Percentiles rank a stretch among this genome's conserved stretches.
phyloP scores from a whole-genome alignment of 1,140 invertebrate genomes.

The Araneus ventricosus region DNA sequence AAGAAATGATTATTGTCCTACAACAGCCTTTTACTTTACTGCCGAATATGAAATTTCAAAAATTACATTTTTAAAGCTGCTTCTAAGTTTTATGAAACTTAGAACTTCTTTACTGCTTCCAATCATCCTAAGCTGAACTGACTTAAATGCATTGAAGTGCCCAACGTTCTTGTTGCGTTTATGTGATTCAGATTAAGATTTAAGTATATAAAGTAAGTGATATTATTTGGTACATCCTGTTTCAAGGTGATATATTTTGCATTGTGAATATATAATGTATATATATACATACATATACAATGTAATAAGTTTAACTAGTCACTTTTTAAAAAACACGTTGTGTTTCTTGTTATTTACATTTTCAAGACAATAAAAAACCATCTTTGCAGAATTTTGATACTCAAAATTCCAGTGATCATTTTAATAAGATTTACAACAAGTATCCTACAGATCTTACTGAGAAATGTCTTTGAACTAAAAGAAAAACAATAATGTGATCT shows the following conservation, averaged over 20 bases:
- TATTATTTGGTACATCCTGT: constrained; percentile 29
- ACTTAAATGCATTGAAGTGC: constrained; percentile 32
- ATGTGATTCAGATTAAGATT: constrained; percentile 25
- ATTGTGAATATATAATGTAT: constrained; percentile 22
- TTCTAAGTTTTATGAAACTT: not conserved
- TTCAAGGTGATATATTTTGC: constrained; percentile 54
- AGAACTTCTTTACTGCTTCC: constrained; percentile 14
- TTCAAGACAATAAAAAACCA: not conserved
- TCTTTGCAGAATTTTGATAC: not conserved
- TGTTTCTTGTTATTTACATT: not conserved
- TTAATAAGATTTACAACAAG: not conserved
- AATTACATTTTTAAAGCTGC: not conserved
- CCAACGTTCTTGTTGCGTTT: constrained; percentile 7
- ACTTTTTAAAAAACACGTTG: not conserved
- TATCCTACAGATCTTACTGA: not conserved
- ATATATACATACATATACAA: not conserved
- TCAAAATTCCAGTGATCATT: not conserved
- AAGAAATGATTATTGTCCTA: not conserved
- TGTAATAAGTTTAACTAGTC: constrained; percentile 36
- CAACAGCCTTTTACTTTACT: constrained; percentile 1
- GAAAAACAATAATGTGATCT: too few species aligned
- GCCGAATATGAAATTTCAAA: not conserved
- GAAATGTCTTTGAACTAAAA: too few species aligned
- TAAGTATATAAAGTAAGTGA: not conserved
- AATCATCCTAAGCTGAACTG: not conserved